These are phyloP conservation scores for Ondatra zibethicus DNA, from an alignment of 2,113 vertebrate species.

Conservation along the genomic window DNA sequence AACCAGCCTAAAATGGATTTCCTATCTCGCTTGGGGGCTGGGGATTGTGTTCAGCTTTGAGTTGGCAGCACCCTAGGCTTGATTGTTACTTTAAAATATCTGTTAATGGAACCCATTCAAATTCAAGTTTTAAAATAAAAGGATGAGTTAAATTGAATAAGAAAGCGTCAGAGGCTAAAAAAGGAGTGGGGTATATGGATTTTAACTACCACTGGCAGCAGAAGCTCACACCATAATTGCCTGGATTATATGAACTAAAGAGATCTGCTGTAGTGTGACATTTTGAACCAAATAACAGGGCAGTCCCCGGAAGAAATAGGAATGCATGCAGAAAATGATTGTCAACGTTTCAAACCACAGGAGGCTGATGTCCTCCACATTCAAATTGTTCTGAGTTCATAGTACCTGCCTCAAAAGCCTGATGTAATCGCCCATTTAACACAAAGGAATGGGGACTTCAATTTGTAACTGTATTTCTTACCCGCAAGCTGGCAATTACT, in stretches of 20 bases:
- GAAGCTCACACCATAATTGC: slow-evolving; percentile 62
- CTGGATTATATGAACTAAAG: slow-evolving; percentile 60
- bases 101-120: slow-evolving; percentile 68
- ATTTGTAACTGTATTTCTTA: slow-evolving; percentile 22
- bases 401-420: slow-evolving; percentile 6
- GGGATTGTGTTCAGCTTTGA: slow-evolving; percentile 17
- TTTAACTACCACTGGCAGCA: slow-evolving; percentile 59
- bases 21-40: background rate
- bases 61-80: slow-evolving; percentile 62
- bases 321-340: slow-evolving; percentile 58
- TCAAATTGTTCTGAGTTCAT: slow-evolving; percentile 49
- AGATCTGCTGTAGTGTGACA: slow-evolving; percentile 63
- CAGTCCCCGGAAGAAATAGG: slow-evolving; percentile 34
- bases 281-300: slow-evolving; percentile 68
- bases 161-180: slow-evolving; percentile 54
- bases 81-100: slow-evolving; percentile 70
- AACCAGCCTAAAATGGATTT: slow-evolving; percentile 46
- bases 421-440: slow-evolving; percentile 48
- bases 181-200: slow-evolving; percentile 43
- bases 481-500: slow-evolving; percentile 51
- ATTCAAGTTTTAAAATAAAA: slow-evolving; percentile 75
- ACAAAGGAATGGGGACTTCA: slow-evolving; percentile 45
- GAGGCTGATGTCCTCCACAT: background rate
- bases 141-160: slow-evolving; percentile 49
- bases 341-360: slow-evolving; percentile 21